These are phyloP conservation scores for Chondrosia reniformis DNA, from an alignment of 37 sponge, comb jelly and placozoan species.

Conservation along the genomic window DNA sequence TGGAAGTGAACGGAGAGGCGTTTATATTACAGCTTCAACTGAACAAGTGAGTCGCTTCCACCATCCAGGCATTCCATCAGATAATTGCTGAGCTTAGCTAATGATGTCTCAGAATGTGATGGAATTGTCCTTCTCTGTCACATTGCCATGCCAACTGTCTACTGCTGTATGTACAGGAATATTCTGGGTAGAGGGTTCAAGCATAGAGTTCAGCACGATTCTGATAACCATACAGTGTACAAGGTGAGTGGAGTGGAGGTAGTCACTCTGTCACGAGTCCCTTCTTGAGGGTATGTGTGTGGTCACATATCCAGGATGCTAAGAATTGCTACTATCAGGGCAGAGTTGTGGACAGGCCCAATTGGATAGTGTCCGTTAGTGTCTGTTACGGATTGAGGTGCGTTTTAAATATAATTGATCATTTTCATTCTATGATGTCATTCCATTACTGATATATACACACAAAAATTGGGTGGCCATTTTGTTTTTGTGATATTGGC, in stretches of 20 bases:
- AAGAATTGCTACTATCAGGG: conserved; percentile 83
- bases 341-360: conserved; percentile 40
- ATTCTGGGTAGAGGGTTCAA: background rate
- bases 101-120: no score
- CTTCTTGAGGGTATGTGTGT: background rate
- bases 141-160: background rate
- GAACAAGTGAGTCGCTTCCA: conserved; percentile 25
- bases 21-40: background rate
- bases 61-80: no score
- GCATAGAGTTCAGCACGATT: background rate
- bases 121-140: background rate
- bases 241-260: no score
- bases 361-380: conserved; percentile 61
- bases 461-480: no score
- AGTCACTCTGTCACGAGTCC: no score
- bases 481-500: no score
- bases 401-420: background rate
- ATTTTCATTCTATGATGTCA: no score
- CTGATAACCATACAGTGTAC: no score
- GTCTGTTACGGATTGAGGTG: conserved; percentile 69
- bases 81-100: no score
- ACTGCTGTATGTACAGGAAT: background rate
- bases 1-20: background rate
- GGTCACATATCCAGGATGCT: background rate
- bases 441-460: no score